phyloP scores from a whole-genome alignment of 2,113 vertebrate species.

The Silurus asotus region DNA sequence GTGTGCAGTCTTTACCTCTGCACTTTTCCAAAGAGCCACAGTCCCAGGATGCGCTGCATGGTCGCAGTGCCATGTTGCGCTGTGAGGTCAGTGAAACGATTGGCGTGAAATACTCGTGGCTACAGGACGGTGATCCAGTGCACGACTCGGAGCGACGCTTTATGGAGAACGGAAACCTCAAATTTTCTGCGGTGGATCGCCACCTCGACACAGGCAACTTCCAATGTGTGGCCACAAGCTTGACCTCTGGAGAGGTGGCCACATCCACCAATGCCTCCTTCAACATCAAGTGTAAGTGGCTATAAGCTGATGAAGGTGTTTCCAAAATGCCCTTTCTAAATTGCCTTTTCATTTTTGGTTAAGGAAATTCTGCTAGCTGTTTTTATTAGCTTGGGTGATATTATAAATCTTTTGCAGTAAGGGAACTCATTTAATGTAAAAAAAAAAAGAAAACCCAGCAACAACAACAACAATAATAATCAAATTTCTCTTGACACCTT shows the following conservation, averaged over 20 bases:
- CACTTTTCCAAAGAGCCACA: conserved; percentile 91
- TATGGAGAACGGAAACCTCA: conserved; percentile 88
- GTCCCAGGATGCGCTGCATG: conserved; percentile 93
- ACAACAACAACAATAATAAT: too few species aligned
- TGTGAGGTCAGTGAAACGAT: conserved; percentile 83
- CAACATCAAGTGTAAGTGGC: conserved; percentile 96
- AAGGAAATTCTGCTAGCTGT: neutral
- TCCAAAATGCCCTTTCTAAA: neutral
- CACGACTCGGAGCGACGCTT: conserved; percentile 80
- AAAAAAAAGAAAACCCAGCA: neutral
- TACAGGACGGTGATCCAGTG: conserved; percentile 74
- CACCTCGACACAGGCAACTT: conserved; percentile 84
- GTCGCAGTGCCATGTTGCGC: conserved; percentile 91
- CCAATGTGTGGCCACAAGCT: conserved; percentile 79
- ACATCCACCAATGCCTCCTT: conserved; percentile 84
- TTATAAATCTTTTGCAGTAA: neutral
- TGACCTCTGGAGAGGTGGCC: conserved; percentile 69
- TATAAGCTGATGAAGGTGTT: neutral
- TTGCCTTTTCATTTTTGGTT: neutral
- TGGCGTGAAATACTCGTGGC: conserved; percentile 76
- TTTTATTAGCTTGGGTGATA: neutral
- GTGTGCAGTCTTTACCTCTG: conserved; percentile 67
- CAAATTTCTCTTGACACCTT: too few species aligned
- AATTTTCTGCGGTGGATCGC: conserved; percentile 85
- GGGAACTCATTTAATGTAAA: neutral